These are phyloP conservation scores for Molothrus ater DNA, from an alignment of 2,797 vertebrate species.

Conservation along the genomic window DNA sequence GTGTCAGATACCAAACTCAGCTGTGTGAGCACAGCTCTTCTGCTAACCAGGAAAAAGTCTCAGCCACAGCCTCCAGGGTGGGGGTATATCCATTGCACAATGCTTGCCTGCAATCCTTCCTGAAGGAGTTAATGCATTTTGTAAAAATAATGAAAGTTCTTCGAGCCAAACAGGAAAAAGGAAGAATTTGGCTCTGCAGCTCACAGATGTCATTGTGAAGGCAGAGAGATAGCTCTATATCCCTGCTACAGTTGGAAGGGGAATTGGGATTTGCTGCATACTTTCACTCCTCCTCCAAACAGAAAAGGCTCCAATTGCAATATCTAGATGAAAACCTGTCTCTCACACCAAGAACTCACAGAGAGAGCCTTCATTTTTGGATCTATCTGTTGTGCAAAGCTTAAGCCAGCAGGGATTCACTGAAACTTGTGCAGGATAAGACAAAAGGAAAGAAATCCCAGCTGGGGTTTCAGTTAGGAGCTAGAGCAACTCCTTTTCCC, in stretches of 20 bases:
- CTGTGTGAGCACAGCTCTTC: not conserved
- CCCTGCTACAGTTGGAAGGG: not conserved
- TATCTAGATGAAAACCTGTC: not conserved
- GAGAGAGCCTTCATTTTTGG: not conserved
- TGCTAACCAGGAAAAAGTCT: not conserved
- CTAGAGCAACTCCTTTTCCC: not conserved
- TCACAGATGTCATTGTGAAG: slow-evolving; percentile 3
- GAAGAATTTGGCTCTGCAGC: slow-evolving; percentile 16
- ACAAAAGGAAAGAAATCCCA: not conserved
- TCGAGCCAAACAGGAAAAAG: not conserved
- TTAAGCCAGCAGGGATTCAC: not conserved
- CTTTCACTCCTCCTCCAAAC: slow-evolving; percentile 1
- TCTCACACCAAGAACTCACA: not conserved
- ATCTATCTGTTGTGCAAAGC: not conserved
- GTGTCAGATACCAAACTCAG: not conserved
- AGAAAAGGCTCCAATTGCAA: not conserved
- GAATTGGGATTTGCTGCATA: not conserved
- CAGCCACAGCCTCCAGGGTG: not conserved
- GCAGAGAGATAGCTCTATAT: not conserved
- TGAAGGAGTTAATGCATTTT: not conserved
- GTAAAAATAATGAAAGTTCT: not conserved
- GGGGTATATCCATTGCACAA: not conserved
- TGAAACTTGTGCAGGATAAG: not conserved
- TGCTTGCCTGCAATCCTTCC: not conserved
- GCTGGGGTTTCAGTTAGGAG: not conserved